Evolutionary conservation across 2,797 vertebrate species (phyloP).

Genomic region (Clarias platycephalus): DNA sequence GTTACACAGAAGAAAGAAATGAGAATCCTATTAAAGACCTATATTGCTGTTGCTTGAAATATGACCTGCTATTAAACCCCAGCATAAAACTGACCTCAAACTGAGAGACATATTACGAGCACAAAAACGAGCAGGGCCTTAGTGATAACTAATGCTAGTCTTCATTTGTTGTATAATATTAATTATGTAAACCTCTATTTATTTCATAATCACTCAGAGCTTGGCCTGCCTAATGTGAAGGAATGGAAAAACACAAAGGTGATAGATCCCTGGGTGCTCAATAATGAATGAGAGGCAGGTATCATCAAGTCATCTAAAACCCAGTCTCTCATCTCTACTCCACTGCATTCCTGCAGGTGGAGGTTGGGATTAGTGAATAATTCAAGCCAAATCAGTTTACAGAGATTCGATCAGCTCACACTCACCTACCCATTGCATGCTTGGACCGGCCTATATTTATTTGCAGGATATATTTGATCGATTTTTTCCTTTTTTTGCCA

Average conservation of each 20-base stretch:
- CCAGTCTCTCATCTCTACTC: conserved; percentile 54
- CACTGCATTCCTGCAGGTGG: conserved; percentile 49
- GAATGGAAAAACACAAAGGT: conserved; percentile 42
- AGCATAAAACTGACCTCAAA: conserved; percentile 36
- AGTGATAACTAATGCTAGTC: conserved; percentile 10
- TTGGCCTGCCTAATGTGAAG: conserved; percentile 7
- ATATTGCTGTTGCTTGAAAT: conserved; percentile 24
- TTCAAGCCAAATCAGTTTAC: conserved; percentile 78
- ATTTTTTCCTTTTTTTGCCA: conserved; percentile 7
- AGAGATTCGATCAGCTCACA: conserved; percentile 50
- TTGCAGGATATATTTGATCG: conserved; percentile 10
- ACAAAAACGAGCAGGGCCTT: neutral
- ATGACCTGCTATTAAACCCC: conserved; percentile 5
- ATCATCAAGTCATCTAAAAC: conserved; percentile 69
- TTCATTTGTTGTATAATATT: conserved; percentile 8
- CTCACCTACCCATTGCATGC: conserved; percentile 22
- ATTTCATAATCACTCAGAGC: neutral
- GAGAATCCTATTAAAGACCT: conserved; percentile 51
- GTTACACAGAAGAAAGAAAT: conserved; percentile 33
- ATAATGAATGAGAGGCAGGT: conserved; percentile 74
- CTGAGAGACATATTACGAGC: conserved; percentile 13
- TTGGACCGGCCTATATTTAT: conserved; percentile 38
- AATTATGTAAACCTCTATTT: conserved; percentile 6
- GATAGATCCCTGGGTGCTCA: conserved; percentile 46
- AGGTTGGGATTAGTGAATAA: conserved; percentile 67